Conservation (phyloP, 2,888 invertebrate species). For the Synanthedon andrenaeformis region DNA sequence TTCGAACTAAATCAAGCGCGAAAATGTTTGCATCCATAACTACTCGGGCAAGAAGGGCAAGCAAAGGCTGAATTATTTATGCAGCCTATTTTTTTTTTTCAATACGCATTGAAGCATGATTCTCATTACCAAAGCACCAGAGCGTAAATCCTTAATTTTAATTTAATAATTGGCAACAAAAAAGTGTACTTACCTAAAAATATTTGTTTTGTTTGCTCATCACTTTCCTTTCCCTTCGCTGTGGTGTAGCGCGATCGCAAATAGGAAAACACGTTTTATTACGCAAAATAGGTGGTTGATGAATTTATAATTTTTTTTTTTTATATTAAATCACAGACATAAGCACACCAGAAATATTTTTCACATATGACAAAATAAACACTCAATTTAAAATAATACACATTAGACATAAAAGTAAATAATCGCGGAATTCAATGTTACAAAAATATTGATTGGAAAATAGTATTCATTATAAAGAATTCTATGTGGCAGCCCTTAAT, state of each 20-base stretch:
- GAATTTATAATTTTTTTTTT: too few species aligned
- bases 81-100: too few species aligned
- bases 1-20: too few species aligned
- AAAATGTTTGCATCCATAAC: too few species aligned
- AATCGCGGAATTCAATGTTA: slow-evolving; percentile 1
- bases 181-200: slow-evolving; percentile 5
- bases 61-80: too few species aligned
- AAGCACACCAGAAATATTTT: too few species aligned
- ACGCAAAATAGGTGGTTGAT: not conserved
- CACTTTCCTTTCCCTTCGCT: slow-evolving; percentile 2
- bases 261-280: not conserved
- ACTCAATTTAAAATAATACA: not conserved
- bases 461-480: not conserved
- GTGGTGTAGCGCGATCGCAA: not conserved
- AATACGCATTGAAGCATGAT: too few species aligned
- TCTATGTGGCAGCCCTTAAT: not conserved
- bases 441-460: slow-evolving; percentile 10
- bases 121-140: not conserved
- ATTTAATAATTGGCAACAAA: not conserved
- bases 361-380: too few species aligned
- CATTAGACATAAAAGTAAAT: not conserved
- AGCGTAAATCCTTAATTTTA: not conserved
- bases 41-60: too few species aligned
- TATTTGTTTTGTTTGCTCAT: slow-evolving; percentile 1
- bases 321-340: too few species aligned